Evolutionary conservation across 2,888 invertebrate genomes (phyloP), one percentile per base, ranked within the genome.

Genomic region (Drepanosiphum platanoidis): DNA sequence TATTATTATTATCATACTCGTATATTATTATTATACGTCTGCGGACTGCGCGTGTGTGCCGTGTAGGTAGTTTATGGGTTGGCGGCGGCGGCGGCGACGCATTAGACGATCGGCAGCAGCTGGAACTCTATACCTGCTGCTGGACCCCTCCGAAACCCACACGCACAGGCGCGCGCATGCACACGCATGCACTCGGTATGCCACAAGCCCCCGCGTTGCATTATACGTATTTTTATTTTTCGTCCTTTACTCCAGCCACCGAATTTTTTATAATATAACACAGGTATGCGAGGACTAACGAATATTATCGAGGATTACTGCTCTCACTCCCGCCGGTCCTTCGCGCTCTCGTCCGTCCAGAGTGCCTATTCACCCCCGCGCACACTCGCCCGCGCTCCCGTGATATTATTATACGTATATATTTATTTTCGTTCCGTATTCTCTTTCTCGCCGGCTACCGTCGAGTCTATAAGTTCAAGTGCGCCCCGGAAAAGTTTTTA

Each of bases 401-500:
- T 75, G 18, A 42, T 58, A 58, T 34, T 52, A 34, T 75, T 72
- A n/a, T n/a, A n/a, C n/a, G n/a, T n/a, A n/a, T n/a, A n/a, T n/a
- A n/a, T n/a, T n/a, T n/a, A n/a, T n/a, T n/a, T n/a, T 52, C 58
- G 34, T 75, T 34, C 34, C 52, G n/a, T 75, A n/a, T 75, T 58
- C n/a, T 58, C 34, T 5, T 58, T n/a, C n/a, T 78, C 64, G 3
- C 52, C n/a, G n/a, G 30, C n/a, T 58, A 27, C 42, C 9, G n/a
- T 66, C 46, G 66, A 77, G 79, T 79, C 77, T 77, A 77, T 68
- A 79, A 79, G 79, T 79, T 66, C 34, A 66, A 79, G 79, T 46
- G 46, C 68, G 82, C 72, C n/a, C 72, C 39, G 82, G 72, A 82
- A 82, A 82, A 82, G 27, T 82, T 82, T 82, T 72, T 82, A 82